Conservation (phyloP, 2,888 invertebrate genomes). For the Stenchaetothrips biformis region DNA sequence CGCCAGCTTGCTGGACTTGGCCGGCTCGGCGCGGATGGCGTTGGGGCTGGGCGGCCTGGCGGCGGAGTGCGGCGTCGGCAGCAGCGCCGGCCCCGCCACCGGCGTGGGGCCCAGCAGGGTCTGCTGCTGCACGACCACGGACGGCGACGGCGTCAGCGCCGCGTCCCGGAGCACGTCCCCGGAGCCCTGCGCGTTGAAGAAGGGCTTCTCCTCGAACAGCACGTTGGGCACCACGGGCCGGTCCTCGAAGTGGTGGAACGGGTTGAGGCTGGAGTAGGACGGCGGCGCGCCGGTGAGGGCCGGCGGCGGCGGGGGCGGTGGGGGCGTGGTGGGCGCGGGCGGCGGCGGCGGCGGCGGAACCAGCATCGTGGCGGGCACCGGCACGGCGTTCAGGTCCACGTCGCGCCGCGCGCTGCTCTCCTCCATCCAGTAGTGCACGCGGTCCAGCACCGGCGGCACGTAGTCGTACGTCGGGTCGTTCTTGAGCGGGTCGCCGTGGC, state of each 20-base stretch:
- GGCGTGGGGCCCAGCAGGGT: neutral
- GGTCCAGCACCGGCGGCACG: slow-evolving; percentile 72
- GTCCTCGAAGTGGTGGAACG: slow-evolving; percentile 37
- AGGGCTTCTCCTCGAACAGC: slow-evolving; percentile 37
- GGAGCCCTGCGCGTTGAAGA: slow-evolving; percentile 47
- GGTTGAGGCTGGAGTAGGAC: slow-evolving; percentile 34
- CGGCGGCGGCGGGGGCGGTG: slow-evolving; percentile 31
- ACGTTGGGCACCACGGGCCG: slow-evolving; percentile 37
- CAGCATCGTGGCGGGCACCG: slow-evolving; percentile 60
- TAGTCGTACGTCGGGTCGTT: slow-evolving; percentile 83
- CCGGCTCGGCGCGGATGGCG: slow-evolving; percentile 25
- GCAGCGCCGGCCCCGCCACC: neutral
- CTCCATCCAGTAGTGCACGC: slow-evolving; percentile 76
- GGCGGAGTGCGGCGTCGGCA: neutral
- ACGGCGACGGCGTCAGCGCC: too few relatives aligned
- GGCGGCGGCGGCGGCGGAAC: slow-evolving; percentile 57
- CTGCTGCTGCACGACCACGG: neutral
- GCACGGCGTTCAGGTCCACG: slow-evolving; percentile 29
- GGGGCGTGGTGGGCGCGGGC: slow-evolving; percentile 32
- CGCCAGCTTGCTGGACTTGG: neutral
- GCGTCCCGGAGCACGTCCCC: slow-evolving; percentile 40
- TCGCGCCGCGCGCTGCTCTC: slow-evolving; percentile 45
- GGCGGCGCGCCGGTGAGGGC: slow-evolving; percentile 33
- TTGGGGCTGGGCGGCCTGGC: slow-evolving; percentile 7
- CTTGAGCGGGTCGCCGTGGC: slow-evolving; percentile 73